phyloP scores from a whole-genome alignment of 1,140 invertebrate genomes.

The Heliconius congener region DNA sequence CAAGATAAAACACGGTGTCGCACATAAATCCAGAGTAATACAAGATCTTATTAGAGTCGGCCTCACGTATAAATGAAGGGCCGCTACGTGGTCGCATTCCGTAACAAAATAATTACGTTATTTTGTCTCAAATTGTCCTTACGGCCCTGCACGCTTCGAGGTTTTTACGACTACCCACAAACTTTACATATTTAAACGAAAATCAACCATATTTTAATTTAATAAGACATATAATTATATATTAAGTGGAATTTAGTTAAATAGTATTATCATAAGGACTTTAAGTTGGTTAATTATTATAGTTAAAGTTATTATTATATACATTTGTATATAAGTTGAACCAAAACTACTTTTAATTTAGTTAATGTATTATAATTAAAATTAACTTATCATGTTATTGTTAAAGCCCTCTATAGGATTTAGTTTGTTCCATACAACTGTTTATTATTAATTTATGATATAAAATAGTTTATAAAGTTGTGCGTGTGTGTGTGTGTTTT shows the following conservation, averaged over 20 bases:
- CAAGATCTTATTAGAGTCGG: conserved; percentile 48
- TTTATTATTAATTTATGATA: not conserved
- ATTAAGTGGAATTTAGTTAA: not conserved
- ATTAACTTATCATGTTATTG: not conserved
- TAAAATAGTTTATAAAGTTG: not conserved
- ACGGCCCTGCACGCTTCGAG: conserved; percentile 42
- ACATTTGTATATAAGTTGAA: not conserved
- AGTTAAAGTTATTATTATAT: conserved; percentile 6
- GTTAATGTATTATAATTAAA: not conserved
- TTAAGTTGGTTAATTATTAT: conserved; percentile 10
- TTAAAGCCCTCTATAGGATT: not conserved
- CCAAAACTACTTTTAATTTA: not conserved
- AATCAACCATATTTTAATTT: not conserved
- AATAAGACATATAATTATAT: conserved; percentile 13
- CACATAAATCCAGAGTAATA: conserved; percentile 33
- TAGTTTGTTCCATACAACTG: not conserved
- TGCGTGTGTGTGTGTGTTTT: too few species aligned
- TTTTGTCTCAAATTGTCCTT: conserved; percentile 46
- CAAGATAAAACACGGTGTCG: conserved; percentile 3
- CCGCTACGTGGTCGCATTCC: conserved; percentile 52
- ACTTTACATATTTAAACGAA: conserved; percentile 4
- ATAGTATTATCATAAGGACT: conserved; percentile 6
- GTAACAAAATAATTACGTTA: conserved; percentile 62
- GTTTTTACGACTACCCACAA: conserved; percentile 41
- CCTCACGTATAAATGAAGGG: conserved; percentile 52